Conservation (phyloP, 2,113 vertebrate genomes). For the Progne subis region DNA sequence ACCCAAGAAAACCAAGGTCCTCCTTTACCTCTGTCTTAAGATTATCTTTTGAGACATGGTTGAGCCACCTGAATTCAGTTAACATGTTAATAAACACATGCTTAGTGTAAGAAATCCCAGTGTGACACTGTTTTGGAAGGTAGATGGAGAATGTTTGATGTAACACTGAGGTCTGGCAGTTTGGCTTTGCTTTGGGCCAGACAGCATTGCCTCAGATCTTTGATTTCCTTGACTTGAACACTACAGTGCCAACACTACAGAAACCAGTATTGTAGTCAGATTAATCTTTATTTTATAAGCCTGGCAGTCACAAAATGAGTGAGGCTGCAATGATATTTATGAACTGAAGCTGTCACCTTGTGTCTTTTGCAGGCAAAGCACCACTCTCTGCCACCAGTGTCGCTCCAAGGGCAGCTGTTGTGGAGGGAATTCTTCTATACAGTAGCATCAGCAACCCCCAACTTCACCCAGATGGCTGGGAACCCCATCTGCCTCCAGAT, state of each 20-base stretch:
- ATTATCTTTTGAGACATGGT: not conserved
- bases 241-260: not conserved
- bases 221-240: not conserved
- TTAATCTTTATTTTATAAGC: not conserved
- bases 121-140: not conserved
- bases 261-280: not conserved
- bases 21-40: not conserved
- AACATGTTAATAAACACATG: not conserved
- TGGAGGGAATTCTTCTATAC: slow-evolving; percentile 97
- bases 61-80: not conserved
- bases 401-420: slow-evolving; percentile 89
- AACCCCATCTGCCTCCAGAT: slow-evolving; percentile 96
- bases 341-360: not conserved
- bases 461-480: slow-evolving; percentile 93
- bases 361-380: slow-evolving; percentile 67
- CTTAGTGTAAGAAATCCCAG: not conserved
- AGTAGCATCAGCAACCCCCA: slow-evolving; percentile 85
- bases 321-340: not conserved
- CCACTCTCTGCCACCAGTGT: slow-evolving; percentile 83
- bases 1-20: not conserved
- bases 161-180: not conserved
- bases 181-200: not conserved
- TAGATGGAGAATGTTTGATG: not conserved
- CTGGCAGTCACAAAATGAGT: not conserved
- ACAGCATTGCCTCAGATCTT: not conserved